These are phyloP conservation scores for Bombus superbus DNA, from an alignment of 1,140 invertebrate genomes.

Conservation along the genomic window DNA sequence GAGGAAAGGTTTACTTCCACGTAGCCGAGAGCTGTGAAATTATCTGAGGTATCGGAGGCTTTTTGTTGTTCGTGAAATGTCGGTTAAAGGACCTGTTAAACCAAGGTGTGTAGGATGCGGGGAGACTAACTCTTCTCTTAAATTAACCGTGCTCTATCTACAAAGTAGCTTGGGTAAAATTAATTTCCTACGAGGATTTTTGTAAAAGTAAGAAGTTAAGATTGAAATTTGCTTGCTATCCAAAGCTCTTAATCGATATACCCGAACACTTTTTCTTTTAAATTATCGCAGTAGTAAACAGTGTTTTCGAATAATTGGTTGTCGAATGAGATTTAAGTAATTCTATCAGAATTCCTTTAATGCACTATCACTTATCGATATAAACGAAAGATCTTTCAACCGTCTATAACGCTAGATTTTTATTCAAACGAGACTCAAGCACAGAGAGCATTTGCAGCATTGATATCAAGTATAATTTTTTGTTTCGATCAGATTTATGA, in stretches of 20 bases:
- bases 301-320: neutral
- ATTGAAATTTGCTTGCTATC: neutral
- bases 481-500: too few species aligned
- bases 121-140: neutral
- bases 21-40: slow-evolving; percentile 8
- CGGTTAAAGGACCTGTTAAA: slow-evolving; percentile 5
- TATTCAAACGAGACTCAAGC: neutral
- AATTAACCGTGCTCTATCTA: neutral
- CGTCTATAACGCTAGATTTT: neutral
- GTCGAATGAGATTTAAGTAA: neutral
- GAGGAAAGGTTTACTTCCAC: neutral
- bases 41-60: neutral
- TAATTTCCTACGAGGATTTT: neutral
- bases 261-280: neutral
- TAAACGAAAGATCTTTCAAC: too few species aligned
- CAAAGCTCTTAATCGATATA: neutral
- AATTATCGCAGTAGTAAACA: neutral
- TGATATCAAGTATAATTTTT: too few species aligned
- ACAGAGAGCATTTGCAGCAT: neutral
- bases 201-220: neutral
- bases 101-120: neutral
- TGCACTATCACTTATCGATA: too few species aligned
- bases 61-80: neutral
- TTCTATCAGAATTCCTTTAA: neutral
- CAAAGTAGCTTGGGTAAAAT: neutral